Evolutionary conservation across 2,113 vertebrate genomes (phyloP).

Genomic region (Salvelinus alpinus): DNA sequence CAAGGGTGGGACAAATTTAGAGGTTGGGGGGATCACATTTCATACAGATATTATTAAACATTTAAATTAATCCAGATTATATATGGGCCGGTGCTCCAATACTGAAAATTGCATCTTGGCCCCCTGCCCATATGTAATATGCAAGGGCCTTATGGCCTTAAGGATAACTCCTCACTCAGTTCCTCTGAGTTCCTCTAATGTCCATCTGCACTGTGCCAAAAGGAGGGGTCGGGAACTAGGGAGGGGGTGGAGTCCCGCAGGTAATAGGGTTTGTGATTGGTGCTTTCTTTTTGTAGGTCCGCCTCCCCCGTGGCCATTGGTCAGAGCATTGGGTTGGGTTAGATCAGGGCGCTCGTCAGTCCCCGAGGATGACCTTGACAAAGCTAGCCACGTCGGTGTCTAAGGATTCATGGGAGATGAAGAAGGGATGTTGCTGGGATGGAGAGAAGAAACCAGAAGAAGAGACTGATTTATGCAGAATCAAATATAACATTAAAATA

Average conservation of each 20-base stretch:
- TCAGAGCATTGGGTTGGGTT: neutral
- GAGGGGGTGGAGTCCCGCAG: slow-evolving; percentile 21
- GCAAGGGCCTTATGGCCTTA: neutral
- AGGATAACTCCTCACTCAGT: neutral
- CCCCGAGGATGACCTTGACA: slow-evolving; percentile 89
- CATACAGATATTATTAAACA: slow-evolving; percentile 20
- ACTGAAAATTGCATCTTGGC: neutral
- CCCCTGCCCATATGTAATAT: neutral
- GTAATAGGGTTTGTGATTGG: slow-evolving; percentile 57
- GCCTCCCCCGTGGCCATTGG: slow-evolving; percentile 61
- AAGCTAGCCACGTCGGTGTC: slow-evolving; percentile 95
- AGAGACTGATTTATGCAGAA: neutral
- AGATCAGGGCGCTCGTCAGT: slow-evolving; percentile 52
- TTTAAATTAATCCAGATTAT: slow-evolving; percentile 46
- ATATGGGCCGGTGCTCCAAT: neutral
- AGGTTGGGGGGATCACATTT: slow-evolving; percentile 4
- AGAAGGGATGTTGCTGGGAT: slow-evolving; percentile 91
- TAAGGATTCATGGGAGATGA: slow-evolving; percentile 93
- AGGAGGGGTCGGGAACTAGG: slow-evolving; percentile 4
- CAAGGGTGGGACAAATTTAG: slow-evolving; percentile 15
- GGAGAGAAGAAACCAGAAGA: slow-evolving; percentile 18
- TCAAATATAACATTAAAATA: neutral
- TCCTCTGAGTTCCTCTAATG: slow-evolving; percentile 15
- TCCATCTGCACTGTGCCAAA: slow-evolving; percentile 30
- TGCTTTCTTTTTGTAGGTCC: slow-evolving; percentile 56